phyloP scores from a whole-genome alignment of 2,888 invertebrate genomes.

The Metallyticus violacea region DNA sequence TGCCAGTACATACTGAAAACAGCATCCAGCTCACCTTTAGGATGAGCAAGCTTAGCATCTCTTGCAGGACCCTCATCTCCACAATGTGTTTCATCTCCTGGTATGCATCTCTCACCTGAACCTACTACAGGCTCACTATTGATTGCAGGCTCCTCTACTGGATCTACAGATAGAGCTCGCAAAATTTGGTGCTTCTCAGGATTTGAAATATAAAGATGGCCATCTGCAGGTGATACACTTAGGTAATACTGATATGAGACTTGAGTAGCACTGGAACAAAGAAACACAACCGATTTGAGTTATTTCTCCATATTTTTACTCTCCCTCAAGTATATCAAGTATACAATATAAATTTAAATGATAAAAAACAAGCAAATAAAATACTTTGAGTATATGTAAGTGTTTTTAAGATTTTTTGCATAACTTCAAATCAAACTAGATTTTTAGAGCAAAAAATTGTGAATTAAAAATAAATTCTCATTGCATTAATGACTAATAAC shows the following conservation, averaged over 20 bases:
- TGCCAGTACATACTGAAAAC: not conserved
- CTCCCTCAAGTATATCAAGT: too few species aligned
- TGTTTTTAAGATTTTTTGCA: too few species aligned
- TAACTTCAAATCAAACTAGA: too few species aligned
- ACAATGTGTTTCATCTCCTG: conserved; percentile 90
- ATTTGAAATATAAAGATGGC: conserved; percentile 93
- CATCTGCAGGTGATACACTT: conserved; percentile 94
- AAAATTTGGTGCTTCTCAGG: conserved; percentile 90
- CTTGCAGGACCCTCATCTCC: conserved; percentile 93
- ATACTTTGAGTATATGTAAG: too few species aligned
- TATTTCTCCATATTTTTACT: too few species aligned
- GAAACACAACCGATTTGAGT: not conserved
- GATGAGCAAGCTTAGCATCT: conserved; percentile 88
- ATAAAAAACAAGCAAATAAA: too few species aligned
- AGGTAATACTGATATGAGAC: conserved; percentile 96
- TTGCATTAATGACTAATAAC: too few species aligned
- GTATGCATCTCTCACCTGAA: conserved; percentile 90
- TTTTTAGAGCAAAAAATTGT: too few species aligned
- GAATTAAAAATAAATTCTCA: too few species aligned
- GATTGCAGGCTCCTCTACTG: conserved; percentile 76
- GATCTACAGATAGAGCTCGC: conserved; percentile 72
- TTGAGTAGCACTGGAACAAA: conserved; percentile 77
- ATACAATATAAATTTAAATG: too few species aligned
- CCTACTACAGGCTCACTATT: conserved; percentile 86
- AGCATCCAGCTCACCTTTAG: conserved; percentile 69